Evolutionary conservation across 2,113 vertebrate genomes (phyloP).

Genomic region (Boulengeromyrus knoepffleri): DNA sequence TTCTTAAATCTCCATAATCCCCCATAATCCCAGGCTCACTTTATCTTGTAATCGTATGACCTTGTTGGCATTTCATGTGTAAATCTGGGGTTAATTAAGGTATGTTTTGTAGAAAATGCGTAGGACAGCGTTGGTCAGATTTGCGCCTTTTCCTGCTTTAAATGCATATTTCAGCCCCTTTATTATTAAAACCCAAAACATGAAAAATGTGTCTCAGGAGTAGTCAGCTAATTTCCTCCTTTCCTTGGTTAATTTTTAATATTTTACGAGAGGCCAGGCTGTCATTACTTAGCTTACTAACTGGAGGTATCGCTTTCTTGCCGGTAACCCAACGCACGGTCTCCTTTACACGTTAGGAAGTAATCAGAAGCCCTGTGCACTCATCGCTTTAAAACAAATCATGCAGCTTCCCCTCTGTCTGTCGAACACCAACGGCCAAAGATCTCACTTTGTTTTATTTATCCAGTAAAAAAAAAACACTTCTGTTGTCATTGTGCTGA

Average conservation of each 20-base stretch:
- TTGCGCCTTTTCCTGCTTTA: not conserved
- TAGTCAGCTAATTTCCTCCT: conserved; percentile 23
- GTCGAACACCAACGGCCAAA: not conserved
- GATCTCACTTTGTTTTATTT: not conserved
- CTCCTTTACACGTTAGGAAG: conserved; percentile 48
- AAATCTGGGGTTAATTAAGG: not conserved
- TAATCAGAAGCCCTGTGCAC: conserved; percentile 47
- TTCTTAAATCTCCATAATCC: not conserved
- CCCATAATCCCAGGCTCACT: not conserved
- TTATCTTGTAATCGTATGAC: not conserved
- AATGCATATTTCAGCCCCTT: not conserved
- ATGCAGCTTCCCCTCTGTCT: not conserved
- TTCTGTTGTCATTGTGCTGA: no score
- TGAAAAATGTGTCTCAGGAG: not conserved
- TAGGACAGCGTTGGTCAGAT: not conserved
- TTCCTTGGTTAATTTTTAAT: conserved; percentile 42
- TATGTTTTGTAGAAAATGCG: not conserved
- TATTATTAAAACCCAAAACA: conserved; percentile 7
- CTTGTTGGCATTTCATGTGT: not conserved
- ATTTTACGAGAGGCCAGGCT: conserved; percentile 29
- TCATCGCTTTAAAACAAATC: conserved; percentile 39
- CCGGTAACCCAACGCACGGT: conserved; percentile 45
- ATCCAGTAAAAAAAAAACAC: not conserved
- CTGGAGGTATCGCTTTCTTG: conserved; percentile 42
- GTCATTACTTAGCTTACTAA: conserved; percentile 30